Evolutionary conservation across 2,113 vertebrate species (phyloP).

Genomic region (Seriola aureovittata): DNA sequence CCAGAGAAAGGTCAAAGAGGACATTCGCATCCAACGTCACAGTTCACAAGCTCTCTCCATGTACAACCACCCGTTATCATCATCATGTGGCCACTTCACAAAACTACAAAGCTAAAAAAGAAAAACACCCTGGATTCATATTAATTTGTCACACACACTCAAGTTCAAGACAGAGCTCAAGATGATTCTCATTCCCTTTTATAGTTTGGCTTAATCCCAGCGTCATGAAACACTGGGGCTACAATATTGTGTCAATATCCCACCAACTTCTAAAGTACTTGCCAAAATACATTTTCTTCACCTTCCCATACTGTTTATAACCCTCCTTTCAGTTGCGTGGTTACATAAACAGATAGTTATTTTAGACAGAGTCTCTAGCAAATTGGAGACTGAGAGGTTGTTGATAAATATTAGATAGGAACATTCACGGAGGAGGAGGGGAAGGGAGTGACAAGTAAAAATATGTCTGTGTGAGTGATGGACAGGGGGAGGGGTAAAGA

Average conservation of each 20-base stretch:
- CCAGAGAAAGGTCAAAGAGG: background rate
- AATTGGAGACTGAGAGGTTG: constrained; percentile 53
- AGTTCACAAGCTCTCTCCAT: background rate
- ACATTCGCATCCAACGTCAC: background rate
- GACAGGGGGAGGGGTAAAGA: constrained; percentile 26
- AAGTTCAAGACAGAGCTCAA: too few relatives aligned
- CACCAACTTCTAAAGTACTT: background rate
- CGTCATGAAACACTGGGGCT: background rate
- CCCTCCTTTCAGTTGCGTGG: background rate
- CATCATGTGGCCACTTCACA: too few relatives aligned
- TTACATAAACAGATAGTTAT: constrained; percentile 17
- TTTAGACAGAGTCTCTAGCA: constrained; percentile 42
- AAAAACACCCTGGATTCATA: too few relatives aligned
- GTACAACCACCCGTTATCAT: background rate
- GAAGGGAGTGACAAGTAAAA: constrained; percentile 38
- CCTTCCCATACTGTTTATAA: background rate
- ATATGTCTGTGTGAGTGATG: constrained; percentile 19
- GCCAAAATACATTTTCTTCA: background rate
- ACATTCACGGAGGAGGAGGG: constrained; percentile 37
- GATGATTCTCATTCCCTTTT: too few relatives aligned
- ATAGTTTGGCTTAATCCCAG: too few relatives aligned
- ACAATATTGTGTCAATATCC: background rate
- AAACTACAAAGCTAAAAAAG: too few relatives aligned
- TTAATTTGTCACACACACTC: too few relatives aligned
- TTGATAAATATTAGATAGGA: constrained; percentile 58